These are phyloP conservation scores for Molorchus minor DNA, from an alignment of 2,888 invertebrate species.

Conservation along the genomic window DNA sequence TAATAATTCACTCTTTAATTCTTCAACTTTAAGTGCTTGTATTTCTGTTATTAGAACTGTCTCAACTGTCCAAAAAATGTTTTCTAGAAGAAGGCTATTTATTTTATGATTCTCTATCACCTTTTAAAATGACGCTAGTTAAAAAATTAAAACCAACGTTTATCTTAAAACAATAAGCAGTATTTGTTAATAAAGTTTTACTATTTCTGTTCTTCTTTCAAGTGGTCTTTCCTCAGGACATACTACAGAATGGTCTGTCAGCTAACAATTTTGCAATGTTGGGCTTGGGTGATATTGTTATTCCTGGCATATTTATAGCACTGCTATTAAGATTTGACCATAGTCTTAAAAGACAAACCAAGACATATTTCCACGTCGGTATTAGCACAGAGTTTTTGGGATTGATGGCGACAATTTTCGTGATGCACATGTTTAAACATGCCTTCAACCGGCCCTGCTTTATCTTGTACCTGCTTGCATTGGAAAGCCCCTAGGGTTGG, in stretches of 20 bases:
- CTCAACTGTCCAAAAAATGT: no score
- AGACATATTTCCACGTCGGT: slow-evolving; percentile 91
- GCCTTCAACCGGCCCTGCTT: slow-evolving; percentile 96
- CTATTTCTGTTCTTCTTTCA: slow-evolving; percentile 39
- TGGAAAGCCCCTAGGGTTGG: slow-evolving; percentile 85
- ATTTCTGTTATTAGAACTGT: no score
- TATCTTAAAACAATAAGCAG: no score
- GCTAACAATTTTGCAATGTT: slow-evolving; percentile 98
- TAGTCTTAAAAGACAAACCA: slow-evolving; percentile 79
- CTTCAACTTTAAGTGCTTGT: no score
- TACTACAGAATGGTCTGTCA: slow-evolving; percentile 88
- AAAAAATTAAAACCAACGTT: no score
- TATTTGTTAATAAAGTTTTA: not conserved
- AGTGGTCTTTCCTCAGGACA: slow-evolving; percentile 99
- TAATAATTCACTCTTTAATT: no score
- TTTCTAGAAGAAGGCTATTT: no score
- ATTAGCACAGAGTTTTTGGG: slow-evolving; percentile 93
- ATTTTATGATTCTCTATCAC: no score
- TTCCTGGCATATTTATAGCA: slow-evolving; percentile 99
- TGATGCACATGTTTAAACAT: slow-evolving; percentile 98
- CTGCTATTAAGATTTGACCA: slow-evolving; percentile 94
- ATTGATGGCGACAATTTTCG: slow-evolving; percentile 90
- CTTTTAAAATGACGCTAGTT: no score
- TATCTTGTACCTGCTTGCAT: slow-evolving; percentile 98
- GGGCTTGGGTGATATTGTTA: slow-evolving; percentile 98